Conservation (phyloP, 2,888 invertebrate genomes). For the Chalcis sispes region DNA sequence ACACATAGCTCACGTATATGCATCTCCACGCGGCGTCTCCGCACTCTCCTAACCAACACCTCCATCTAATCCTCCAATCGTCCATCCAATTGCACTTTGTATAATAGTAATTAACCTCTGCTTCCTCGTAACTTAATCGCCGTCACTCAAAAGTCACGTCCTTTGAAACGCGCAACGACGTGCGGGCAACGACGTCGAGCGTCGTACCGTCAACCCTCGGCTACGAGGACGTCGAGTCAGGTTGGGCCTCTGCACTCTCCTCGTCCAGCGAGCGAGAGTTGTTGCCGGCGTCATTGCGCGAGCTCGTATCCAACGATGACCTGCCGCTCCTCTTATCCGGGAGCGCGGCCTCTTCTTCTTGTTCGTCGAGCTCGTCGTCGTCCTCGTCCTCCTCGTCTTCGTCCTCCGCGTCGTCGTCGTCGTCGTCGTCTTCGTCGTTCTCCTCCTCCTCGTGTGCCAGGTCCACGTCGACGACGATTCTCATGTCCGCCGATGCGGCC, state of each 20-base stretch:
- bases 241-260: constrained; percentile 66
- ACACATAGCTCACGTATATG: constrained; percentile 48
- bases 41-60: constrained; percentile 28
- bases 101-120: constrained; percentile 23
- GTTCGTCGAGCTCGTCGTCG: constrained; percentile 16
- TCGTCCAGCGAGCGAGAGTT: constrained; percentile 60
- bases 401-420: no score
- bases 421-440: no score
- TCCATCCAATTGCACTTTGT: constrained; percentile 69
- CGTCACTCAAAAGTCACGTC: not conserved
- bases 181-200: no score
- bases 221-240: constrained; percentile 75
- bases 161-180: no score
- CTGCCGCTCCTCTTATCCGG: constrained; percentile 1
- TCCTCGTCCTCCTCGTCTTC: constrained; percentile 60
- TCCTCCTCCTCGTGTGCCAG: constrained; percentile 35
- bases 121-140: no score
- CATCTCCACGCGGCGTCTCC: constrained; percentile 6
- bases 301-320: constrained; percentile 10
- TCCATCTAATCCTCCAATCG: not conserved
- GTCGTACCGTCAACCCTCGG: constrained; percentile 60
- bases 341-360: constrained; percentile 13
- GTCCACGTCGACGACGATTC: constrained; percentile 35
- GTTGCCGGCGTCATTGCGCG: constrained; percentile 46
- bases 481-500: constrained; percentile 3